Conservation (phyloP, 2,797 vertebrate species). For the Aeoliscus strigatus region DNA sequence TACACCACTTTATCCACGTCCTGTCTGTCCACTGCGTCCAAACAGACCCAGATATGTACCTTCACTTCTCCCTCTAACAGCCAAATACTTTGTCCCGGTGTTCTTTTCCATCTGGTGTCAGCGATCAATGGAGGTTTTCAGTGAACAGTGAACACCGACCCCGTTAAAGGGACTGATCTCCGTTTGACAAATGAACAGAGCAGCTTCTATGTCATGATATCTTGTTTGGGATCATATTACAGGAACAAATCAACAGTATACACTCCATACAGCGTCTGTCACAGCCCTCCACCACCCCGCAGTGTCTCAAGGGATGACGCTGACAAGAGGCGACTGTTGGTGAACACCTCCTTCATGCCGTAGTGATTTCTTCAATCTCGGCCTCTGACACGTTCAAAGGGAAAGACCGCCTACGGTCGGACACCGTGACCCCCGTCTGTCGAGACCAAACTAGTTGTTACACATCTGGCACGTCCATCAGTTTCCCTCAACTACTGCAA, state of each 20-base stretch:
- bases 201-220: too few species aligned
- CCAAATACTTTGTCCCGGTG: conserved; percentile 65
- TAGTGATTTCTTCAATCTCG: conserved; percentile 7
- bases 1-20: conserved; percentile 46
- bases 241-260: too few species aligned
- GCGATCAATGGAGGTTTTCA: conserved; percentile 42
- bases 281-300: too few species aligned
- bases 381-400: not conserved
- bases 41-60: conserved; percentile 49
- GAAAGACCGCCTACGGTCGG: conserved; percentile 6
- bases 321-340: not conserved
- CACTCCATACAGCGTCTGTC: not conserved
- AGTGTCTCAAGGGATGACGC: conserved; percentile 3
- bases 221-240: too few species aligned
- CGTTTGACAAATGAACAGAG: conserved; percentile 13
- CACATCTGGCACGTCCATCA: conserved; percentile 63
- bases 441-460: conserved; percentile 19
- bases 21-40: conserved; percentile 27
- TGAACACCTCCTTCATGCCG: conserved; percentile 1
- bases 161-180: conserved; percentile 14
- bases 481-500: conserved; percentile 24
- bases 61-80: conserved; percentile 28
- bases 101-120: conserved; percentile 46
- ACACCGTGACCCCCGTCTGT: conserved; percentile 19
- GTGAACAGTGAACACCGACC: conserved; percentile 37